Base-by-base conservation (phyloP, 1,140 invertebrate species). In the Mizuhopecten yessoensis region DNA sequence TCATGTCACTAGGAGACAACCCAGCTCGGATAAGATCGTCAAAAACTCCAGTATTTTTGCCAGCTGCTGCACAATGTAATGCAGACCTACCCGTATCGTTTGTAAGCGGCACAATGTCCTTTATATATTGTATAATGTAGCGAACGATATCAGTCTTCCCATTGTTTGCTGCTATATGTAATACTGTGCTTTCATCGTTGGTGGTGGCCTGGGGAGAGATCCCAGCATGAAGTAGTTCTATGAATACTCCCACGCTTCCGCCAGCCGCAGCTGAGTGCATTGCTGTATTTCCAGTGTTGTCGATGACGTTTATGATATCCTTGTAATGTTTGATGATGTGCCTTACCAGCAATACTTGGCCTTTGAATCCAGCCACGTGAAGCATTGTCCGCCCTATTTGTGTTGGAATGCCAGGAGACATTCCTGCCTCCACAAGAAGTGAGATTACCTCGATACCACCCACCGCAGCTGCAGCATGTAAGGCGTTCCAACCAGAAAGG, bases 111-210 rank as follows among this genome's bases (percentile, higher is more conserved):
- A 75, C 57, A 75, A 75, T 75, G 23, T 75, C 57, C 57, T 75
- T 75, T 29, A 75, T 75, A 11, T 75, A 75, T 75, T 75, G 57
- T 29, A 75, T 75, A 29, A 75, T 75, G 57, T 75, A 75, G 57
- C 57, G 57, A 29, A n/a, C n/a, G n/a, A 75, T 75, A 75, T 75
- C 57, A 29, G 57, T 75, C n/a, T 75, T 75, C 57, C 57, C 57
- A 75, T 75, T 75, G 57, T 75, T 75, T 0, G 57, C 57, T 75
- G 57, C 57, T 75, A 75, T 29, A 75, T 75, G 57, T 75, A 75
- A 75, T 29, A 75, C 1, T 29, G 57, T 75, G 57, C 57, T 75
- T 75, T n/a, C 57, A 11, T 75, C 57, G 3, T n/a, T 5, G 57
- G 57, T 75, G 23, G 57, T 75, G 23, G 57, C 57, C 9, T 75